Conservation (phyloP, 2,113 vertebrate species). For the Tyto alba region DNA sequence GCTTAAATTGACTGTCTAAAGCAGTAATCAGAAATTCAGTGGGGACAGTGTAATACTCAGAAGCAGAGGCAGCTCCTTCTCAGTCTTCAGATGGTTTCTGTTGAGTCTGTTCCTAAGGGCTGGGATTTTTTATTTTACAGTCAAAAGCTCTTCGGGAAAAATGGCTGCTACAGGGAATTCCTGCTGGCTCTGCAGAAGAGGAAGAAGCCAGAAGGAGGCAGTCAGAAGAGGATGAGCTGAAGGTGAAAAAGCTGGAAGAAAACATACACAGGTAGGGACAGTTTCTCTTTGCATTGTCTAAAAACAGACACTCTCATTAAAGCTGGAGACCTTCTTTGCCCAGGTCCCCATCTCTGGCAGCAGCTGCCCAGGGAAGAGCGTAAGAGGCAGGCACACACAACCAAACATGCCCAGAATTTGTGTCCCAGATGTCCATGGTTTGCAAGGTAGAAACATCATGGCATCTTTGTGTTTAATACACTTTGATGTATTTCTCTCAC, state of each 20-base stretch:
- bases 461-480: background rate
- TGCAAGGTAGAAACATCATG: background rate
- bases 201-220: conserved; percentile 84
- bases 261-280: conserved; percentile 84
- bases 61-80: background rate
- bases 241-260: conserved; percentile 88
- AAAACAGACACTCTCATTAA: background rate
- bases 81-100: background rate
- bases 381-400: background rate
- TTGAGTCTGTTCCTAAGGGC: background rate
- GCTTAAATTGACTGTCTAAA: background rate
- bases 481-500: background rate
- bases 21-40: background rate
- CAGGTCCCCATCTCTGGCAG: background rate
- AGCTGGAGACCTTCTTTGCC: background rate
- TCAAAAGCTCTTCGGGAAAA: conserved; percentile 96
- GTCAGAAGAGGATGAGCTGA: conserved; percentile 89
- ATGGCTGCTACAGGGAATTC: conserved; percentile 94
- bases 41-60: background rate
- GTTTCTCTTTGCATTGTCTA: background rate
- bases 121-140: conserved; percentile 63
- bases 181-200: conserved; percentile 80
- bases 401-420: background rate
- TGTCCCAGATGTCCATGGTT: background rate
- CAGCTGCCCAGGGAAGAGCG: background rate